These are phyloP conservation scores for Hesperia comma DNA, from an alignment of 2,888 invertebrate genomes.

Conservation along the genomic window DNA sequence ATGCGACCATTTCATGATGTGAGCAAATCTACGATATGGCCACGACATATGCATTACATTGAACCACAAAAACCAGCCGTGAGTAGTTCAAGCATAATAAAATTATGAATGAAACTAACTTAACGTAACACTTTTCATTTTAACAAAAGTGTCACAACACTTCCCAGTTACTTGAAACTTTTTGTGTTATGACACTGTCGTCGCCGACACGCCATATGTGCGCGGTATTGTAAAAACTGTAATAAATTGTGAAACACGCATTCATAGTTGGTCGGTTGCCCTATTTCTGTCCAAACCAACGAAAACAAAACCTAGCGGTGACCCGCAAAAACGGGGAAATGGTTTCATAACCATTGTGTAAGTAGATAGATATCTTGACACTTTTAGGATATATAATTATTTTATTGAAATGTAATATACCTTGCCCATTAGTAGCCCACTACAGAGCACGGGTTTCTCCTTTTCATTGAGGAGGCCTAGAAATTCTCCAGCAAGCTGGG, in stretches of 20 bases:
- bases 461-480: no score
- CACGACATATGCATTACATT: no score
- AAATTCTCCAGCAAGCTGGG: no score
- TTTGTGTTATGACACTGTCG: constrained; percentile 7
- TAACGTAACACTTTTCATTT: neutral
- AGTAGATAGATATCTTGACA: no score
- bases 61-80: no score
- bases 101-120: neutral
- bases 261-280: constrained; percentile 11
- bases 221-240: constrained; percentile 18
- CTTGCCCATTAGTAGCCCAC: no score
- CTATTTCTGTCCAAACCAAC: constrained; percentile 20
- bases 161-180: neutral
- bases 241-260: constrained; percentile 25
- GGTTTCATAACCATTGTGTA: constrained; percentile 19
- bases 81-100: no score
- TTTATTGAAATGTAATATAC: no score
- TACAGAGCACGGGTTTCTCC: no score
- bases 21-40: no score
- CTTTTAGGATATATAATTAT: no score
- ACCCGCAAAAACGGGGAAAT: constrained; percentile 28
- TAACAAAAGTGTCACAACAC: neutral
- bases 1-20: no score
- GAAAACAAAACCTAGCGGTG: constrained; percentile 13
- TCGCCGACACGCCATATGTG: constrained; percentile 2